These are phyloP conservation scores for Drosophila quadrilineata DNA, from an alignment of 1,140 invertebrate genomes.

Conservation along the genomic window DNA sequence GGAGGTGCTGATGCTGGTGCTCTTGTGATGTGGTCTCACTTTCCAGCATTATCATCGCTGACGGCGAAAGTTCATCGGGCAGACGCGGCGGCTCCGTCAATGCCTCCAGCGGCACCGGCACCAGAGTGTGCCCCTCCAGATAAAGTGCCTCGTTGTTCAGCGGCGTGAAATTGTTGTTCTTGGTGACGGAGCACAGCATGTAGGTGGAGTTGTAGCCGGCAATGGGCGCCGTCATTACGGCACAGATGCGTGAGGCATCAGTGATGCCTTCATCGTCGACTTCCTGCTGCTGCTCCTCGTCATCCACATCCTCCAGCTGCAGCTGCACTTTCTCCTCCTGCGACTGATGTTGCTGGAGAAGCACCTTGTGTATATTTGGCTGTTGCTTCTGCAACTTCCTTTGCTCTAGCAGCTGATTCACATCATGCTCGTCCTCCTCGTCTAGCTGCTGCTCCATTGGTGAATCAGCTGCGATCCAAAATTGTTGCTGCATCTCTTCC, in stretches of 20 bases:
- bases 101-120: slow-evolving; percentile 81
- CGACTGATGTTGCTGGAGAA: background rate
- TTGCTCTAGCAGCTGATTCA: background rate
- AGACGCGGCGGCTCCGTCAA: slow-evolving; percentile 66
- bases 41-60: slow-evolving; percentile 53
- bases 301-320: slow-evolving; percentile 4
- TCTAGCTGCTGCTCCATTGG: background rate
- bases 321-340: slow-evolving; percentile 2
- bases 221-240: slow-evolving; percentile 66
- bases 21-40: slow-evolving; percentile 26
- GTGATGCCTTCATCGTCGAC: slow-evolving; percentile 1
- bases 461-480: background rate
- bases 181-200: slow-evolving; percentile 86
- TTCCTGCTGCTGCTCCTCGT: background rate
- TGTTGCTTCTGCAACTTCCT: background rate
- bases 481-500: background rate
- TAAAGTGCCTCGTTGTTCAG: slow-evolving; percentile 87
- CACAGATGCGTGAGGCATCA: slow-evolving; percentile 55
- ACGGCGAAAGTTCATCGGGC: slow-evolving; percentile 52
- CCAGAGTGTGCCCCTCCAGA: slow-evolving; percentile 82
- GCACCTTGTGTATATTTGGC: background rate
- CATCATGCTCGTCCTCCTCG: background rate
- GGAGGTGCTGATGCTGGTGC: background rate
- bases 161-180: slow-evolving; percentile 86
- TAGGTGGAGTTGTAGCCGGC: slow-evolving; percentile 83